Conservation (phyloP, 2,888 invertebrate species). For the Erebia palarica region DNA sequence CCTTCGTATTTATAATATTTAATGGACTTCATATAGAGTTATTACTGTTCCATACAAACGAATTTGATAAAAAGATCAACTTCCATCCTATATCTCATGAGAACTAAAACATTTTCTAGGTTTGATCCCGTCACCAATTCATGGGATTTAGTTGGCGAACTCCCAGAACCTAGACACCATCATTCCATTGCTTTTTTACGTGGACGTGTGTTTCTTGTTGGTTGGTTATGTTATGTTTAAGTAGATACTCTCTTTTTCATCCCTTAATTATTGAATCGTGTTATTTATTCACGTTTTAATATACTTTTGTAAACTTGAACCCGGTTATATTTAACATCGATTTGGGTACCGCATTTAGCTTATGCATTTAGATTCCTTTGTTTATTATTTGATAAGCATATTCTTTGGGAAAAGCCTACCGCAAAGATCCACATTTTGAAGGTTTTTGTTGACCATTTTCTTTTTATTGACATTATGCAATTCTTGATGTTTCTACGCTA, state of each 20-base stretch:
- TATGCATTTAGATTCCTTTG: not conserved
- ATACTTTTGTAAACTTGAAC: too few relatives aligned
- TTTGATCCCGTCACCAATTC: slow-evolving; percentile 83
- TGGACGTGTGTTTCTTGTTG: slow-evolving; percentile 86
- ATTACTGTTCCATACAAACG: not conserved
- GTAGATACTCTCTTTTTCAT: too few relatives aligned
- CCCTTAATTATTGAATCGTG: too few relatives aligned
- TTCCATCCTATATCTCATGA: not conserved
- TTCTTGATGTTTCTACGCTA: not conserved
- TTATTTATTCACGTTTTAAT: too few relatives aligned
- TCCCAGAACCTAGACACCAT: slow-evolving; percentile 87
- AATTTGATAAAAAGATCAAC: not conserved
- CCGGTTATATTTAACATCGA: too few relatives aligned
- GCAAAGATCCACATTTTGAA: not conserved
- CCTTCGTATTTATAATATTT: too few relatives aligned
- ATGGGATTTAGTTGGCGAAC: slow-evolving; percentile 86
- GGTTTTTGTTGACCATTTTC: not conserved
- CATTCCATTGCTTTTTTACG: slow-evolving; percentile 85
- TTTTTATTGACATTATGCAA: not conserved
- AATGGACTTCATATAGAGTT: too few relatives aligned
- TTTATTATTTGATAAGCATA: not conserved
- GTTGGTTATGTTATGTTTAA: slow-evolving; percentile 54
- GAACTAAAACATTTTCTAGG: slow-evolving; percentile 49
- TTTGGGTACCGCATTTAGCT: not conserved
- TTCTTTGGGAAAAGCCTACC: too few relatives aligned